Base-by-base conservation (phyloP, 1,140 invertebrate species). In the Eriocheir sinensis region DNA sequence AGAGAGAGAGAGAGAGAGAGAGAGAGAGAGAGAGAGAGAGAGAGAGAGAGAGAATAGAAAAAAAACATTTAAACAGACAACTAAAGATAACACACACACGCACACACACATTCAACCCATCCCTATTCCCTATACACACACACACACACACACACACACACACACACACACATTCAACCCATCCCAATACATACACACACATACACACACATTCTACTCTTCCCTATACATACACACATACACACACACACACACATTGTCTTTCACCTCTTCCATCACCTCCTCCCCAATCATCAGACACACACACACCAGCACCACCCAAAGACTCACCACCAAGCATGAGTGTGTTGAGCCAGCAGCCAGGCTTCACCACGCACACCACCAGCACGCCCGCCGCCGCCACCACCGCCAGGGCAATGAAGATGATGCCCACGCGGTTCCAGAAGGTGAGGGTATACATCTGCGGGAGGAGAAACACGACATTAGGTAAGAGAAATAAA, bases 301-400 rank as follows among this genome's bases (percentile, higher is more conserved):
- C n/a, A n/a, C n/a, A n/a, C 81, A 83, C 81, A 72, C 17, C 34
- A 30, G 32, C 9, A 30, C 34, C 21, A 8, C 30, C 8, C 81
- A 15, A 12, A 3, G 0, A 89, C 88, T 89, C 41, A 89, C 88
- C 88, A 53, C 30, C 36, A n/a, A 92, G 90, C 15, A 92, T 36
- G 0, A 92, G 36, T 21, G 90, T 41, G 32, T 92, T 92, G 36
- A 92, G 90, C 90, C 90, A 92, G 79, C 90, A 92, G 72, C 90
- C 90, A 6, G 38, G 72, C 12, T 15, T 38, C 79, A 92, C 90
- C 27, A 83, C 79, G 81, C 90, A 92, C 90, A 81, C 48, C 90
- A 92, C 90, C 90, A 92, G 2, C 36, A 92, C 90, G 34, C 79
- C 72, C 36, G 60, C 72, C 79, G 44, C 6, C 3, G 38, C 72